Percentiles rank a stretch among this genome's conserved stretches.
Evolutionary conservation across 2,797 vertebrate genomes (phyloP).

Genomic region (Pogoniulus pusillus): DNA sequence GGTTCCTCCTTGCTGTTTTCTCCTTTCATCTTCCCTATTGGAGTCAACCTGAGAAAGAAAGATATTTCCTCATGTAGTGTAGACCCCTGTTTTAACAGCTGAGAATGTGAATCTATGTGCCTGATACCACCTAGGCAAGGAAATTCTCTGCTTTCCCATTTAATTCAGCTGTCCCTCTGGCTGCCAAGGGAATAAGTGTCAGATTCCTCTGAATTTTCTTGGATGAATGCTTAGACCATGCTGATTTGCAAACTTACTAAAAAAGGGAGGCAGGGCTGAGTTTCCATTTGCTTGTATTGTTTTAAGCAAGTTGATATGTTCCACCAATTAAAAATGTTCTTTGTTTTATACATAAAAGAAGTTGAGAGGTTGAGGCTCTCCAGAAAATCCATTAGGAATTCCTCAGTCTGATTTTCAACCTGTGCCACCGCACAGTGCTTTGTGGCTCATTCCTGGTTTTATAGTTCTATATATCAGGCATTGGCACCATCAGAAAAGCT

Average conservation of each 20-base stretch:
- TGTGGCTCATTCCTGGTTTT: not conserved
- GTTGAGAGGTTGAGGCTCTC: not conserved
- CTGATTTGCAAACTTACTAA: slow-evolving; percentile 15
- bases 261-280: not conserved
- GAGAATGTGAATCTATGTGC: not conserved
- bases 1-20: not conserved
- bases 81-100: not conserved
- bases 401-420: not conserved
- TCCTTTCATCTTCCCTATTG: not conserved
- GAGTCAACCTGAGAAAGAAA: not conserved
- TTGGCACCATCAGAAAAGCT: not conserved
- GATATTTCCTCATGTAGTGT: not conserved
- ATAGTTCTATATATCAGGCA: not conserved
- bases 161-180: not conserved
- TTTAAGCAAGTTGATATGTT: not conserved
- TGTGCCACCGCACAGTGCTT: not conserved
- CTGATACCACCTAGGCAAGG: not conserved
- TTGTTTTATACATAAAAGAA: not conserved
- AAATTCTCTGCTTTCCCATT: not conserved
- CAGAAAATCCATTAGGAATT: not conserved
- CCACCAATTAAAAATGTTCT: not conserved
- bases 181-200: not conserved
- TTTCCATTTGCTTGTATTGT: slow-evolving; percentile 27
- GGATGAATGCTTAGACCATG: not conserved
- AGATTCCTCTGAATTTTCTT: slow-evolving; percentile 19